Evolutionary conservation across 2,888 invertebrate genomes (phyloP).

Genomic region (Amorpha juglandis): DNA sequence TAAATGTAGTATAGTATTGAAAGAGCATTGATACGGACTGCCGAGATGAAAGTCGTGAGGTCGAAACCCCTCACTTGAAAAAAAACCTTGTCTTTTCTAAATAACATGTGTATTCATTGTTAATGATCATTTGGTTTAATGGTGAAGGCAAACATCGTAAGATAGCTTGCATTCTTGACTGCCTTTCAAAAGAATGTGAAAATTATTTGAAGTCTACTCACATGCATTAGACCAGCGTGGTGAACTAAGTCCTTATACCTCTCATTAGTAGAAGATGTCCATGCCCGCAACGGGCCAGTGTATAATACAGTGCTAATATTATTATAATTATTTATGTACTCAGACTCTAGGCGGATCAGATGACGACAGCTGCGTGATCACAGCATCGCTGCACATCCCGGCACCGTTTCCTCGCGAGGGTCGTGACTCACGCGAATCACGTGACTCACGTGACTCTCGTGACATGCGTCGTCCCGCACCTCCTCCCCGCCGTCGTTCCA

Average conservation of each 20-base stretch:
- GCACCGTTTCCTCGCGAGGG: constrained; percentile 64
- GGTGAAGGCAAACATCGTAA: too few relatives aligned
- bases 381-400: constrained; percentile 92
- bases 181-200: too few relatives aligned
- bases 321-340: background rate
- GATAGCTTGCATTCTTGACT: too few relatives aligned
- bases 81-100: too few relatives aligned
- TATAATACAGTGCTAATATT: background rate
- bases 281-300: background rate
- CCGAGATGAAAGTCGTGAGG: too few relatives aligned
- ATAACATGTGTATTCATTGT: too few relatives aligned
- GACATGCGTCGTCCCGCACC: constrained; percentile 40
- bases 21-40: too few relatives aligned
- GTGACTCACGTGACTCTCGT: background rate
- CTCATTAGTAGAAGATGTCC: background rate
- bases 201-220: too few relatives aligned
- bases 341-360: constrained; percentile 86
- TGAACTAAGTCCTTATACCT: background rate
- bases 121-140: too few relatives aligned
- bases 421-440: constrained; percentile 62
- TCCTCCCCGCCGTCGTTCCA: constrained; percentile 68
- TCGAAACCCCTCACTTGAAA: too few relatives aligned
- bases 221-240: background rate
- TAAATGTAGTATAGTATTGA: too few relatives aligned
- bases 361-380: constrained; percentile 87